A percentile compares a stretch with the other conserved stretches of the same genome.
Conservation (phyloP, 2,797 vertebrate species). For the Aeoliscus strigatus region DNA sequence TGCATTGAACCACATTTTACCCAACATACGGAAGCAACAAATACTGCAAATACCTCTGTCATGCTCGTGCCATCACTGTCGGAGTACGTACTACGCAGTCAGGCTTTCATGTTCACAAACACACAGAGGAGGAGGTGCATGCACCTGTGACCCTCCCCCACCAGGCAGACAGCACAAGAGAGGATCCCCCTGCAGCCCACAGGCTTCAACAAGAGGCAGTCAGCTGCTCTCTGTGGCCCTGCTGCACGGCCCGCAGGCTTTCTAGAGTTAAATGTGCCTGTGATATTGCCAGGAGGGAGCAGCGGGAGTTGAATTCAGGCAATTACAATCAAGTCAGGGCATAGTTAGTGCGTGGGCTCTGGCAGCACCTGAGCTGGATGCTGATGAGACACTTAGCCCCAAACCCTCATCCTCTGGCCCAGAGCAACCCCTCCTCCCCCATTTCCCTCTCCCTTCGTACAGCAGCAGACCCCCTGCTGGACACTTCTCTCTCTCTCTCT, state of each 20-base stretch:
- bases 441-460: conserved; percentile 32
- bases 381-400: conserved; percentile 99
- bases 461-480: conserved; percentile 72
- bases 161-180: conserved; percentile 49
- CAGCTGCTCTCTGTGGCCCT: conserved; percentile 67
- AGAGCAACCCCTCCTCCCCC: conserved; percentile 38
- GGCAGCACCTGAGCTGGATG: conserved; percentile 98
- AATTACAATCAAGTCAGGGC: conserved; percentile 99
- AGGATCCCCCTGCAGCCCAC: conserved; percentile 60
- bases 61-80: conserved; percentile 50
- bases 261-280: conserved; percentile 99
- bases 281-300: conserved; percentile 99
- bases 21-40: background rate
- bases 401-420: conserved; percentile 92
- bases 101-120: conserved; percentile 49
- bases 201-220: conserved; percentile 58
- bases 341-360: conserved; percentile 95
- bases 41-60: conserved; percentile 27
- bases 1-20: too few species aligned
- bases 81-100: conserved; percentile 11
- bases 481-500: conserved; percentile 66
- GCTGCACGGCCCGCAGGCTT: conserved; percentile 71
- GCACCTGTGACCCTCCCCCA: conserved; percentile 65
- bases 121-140: conserved; percentile 16
- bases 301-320: conserved; percentile 99